phyloP scores from a whole-genome alignment of 2,797 vertebrate genomes.

The Brotogeris chrysoptera region DNA sequence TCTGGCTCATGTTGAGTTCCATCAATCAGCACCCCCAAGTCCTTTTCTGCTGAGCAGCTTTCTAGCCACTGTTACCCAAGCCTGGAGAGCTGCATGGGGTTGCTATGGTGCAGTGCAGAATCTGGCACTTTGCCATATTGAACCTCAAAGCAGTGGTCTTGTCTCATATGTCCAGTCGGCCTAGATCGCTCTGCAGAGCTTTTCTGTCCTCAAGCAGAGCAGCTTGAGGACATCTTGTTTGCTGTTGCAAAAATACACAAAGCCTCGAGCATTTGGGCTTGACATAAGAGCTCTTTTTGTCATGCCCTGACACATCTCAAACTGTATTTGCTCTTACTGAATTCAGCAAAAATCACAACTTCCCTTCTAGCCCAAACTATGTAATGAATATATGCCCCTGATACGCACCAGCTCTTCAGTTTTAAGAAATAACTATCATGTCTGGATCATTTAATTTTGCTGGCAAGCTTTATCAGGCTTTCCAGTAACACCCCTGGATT shows the following conservation, averaged over 20 bases:
- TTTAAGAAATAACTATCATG: background rate
- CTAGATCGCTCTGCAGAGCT: background rate
- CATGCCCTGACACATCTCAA: background rate
- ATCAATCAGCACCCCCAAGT: background rate
- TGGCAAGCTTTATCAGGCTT: background rate
- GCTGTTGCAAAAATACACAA: background rate
- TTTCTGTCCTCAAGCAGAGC: background rate
- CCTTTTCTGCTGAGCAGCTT: background rate
- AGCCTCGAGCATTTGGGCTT: background rate
- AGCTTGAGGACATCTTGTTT: background rate
- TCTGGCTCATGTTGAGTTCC: background rate
- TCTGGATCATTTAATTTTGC: background rate
- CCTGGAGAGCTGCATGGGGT: fast-evolving
- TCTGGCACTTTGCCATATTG: background rate
- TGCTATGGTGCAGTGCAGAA: background rate
- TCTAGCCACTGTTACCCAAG: background rate
- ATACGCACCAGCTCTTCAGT: background rate
- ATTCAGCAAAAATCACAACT: background rate
- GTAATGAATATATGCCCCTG: background rate
- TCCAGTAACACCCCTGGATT: background rate
- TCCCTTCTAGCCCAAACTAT: background rate
- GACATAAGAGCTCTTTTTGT: background rate
- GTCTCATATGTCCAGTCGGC: background rate
- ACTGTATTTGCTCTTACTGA: background rate
- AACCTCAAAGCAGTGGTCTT: background rate